Percentiles rank a stretch among this genome's conserved stretches.
Evolutionary conservation across 2,113 vertebrate genomes (phyloP).

Genomic region (Serinus canaria): DNA sequence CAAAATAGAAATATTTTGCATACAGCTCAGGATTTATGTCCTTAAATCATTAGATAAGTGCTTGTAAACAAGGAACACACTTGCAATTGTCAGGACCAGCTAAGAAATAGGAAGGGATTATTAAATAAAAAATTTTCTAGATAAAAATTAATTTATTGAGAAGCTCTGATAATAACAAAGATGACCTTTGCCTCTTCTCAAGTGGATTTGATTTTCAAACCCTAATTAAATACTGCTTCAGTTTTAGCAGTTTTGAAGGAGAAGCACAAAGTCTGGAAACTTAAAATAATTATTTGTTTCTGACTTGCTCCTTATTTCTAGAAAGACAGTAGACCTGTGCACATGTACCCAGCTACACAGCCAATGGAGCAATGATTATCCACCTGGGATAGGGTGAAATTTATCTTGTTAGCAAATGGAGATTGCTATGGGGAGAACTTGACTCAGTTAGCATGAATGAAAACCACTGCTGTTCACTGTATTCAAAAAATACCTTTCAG

Average conservation of each 20-base stretch:
- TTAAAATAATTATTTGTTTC: background rate
- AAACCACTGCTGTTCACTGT: background rate
- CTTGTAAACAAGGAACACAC: background rate
- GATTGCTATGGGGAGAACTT: background rate
- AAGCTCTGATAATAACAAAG: background rate
- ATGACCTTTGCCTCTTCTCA: background rate
- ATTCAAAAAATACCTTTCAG: background rate
- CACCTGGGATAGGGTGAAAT: background rate
- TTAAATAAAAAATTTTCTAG: background rate
- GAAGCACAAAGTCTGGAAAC: background rate
- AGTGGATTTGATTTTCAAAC: background rate
- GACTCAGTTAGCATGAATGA: background rate
- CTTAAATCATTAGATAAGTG: background rate
- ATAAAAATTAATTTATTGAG: background rate
- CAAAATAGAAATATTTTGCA: background rate
- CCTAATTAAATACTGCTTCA: background rate
- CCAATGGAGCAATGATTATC: background rate
- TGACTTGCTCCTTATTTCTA: background rate
- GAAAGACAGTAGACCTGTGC: background rate
- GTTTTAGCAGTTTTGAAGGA: background rate
- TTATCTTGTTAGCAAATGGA: accelerated
- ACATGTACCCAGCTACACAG: background rate
- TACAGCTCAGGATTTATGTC: background rate
- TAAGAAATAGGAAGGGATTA: background rate
- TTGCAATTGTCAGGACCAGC: background rate